Conservation (phyloP, 2,113 vertebrate species). For the Neotoma lepida region DNA sequence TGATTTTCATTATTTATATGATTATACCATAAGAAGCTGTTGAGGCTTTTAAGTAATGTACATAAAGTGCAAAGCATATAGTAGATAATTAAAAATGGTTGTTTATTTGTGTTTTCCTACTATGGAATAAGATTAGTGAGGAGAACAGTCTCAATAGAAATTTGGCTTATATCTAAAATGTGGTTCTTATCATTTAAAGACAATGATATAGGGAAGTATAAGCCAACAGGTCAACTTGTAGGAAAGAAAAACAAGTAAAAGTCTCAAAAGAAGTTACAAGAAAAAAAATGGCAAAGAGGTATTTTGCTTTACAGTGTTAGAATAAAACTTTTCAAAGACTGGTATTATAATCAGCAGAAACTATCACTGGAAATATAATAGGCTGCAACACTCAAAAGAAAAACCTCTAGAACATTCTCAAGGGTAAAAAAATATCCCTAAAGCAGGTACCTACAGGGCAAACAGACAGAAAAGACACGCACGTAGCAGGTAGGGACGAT, state of each 20-base stretch:
- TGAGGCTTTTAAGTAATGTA: constrained; percentile 47
- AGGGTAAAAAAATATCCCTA: constrained; percentile 38
- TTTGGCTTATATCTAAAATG: neutral
- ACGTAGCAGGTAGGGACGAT: neutral
- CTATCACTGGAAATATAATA: neutral
- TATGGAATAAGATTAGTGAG: constrained; percentile 12
- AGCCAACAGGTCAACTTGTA: neutral
- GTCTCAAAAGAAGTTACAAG: constrained; percentile 5
- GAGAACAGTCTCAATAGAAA: neutral
- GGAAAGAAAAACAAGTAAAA: neutral
- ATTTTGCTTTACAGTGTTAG: constrained; percentile 9
- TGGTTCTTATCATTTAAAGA: constrained; percentile 26
- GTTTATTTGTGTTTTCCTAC: constrained; percentile 16
- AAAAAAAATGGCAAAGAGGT: neutral
- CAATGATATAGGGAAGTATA: neutral
- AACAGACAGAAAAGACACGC: neutral
- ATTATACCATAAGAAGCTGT: neutral
- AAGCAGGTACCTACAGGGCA: neutral
- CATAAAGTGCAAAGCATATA: neutral
- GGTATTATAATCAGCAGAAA: constrained; percentile 4
- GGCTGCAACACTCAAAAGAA: neutral
- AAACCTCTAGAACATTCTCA: neutral
- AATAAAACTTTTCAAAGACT: constrained; percentile 56
- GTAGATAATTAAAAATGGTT: neutral
- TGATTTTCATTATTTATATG: neutral